A percentile compares a stretch with the other conserved stretches of the same genome.
Evolutionary conservation across 2,888 invertebrate species (phyloP).

Genomic region (Leucophora obtusa): DNA sequence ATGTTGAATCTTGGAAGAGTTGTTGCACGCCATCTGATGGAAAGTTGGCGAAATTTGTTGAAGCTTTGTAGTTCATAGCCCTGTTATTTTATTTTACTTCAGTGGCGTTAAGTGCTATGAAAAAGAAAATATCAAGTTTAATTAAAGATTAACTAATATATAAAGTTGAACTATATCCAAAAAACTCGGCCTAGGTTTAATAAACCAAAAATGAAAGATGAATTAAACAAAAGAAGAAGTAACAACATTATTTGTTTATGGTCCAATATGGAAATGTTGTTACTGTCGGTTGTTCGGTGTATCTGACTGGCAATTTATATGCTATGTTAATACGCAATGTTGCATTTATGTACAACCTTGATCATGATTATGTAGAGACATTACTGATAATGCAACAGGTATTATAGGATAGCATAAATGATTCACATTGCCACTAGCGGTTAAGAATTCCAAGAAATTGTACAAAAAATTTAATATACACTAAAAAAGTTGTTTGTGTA

Average conservation of each 20-base stretch:
- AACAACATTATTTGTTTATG: background rate
- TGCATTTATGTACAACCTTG: conserved; percentile 53
- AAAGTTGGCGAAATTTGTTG: too few relatives aligned
- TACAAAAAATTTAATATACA: too few relatives aligned
- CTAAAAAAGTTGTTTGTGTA: too few relatives aligned
- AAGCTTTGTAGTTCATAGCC: too few relatives aligned
- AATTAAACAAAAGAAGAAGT: background rate
- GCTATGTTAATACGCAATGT: background rate
- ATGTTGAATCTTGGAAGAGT: too few relatives aligned
- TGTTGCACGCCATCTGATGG: too few relatives aligned
- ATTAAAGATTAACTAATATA: too few relatives aligned
- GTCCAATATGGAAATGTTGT: conserved; percentile 1
- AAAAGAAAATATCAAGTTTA: too few relatives aligned
- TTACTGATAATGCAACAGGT: conserved; percentile 9
- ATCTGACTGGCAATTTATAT: background rate
- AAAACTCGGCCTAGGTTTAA: background rate
- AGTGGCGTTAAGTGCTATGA: too few relatives aligned
- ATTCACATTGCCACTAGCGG: background rate
- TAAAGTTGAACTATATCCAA: too few relatives aligned
- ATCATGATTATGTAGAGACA: conserved; percentile 48
- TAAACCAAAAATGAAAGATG: background rate
- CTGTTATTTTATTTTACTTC: too few relatives aligned
- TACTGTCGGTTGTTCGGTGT: background rate
- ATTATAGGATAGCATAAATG: background rate
- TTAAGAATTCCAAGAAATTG: too few relatives aligned